phyloP scores from a whole-genome alignment of 1,140 invertebrate genomes.

The Tetragonula clypearis region DNA sequence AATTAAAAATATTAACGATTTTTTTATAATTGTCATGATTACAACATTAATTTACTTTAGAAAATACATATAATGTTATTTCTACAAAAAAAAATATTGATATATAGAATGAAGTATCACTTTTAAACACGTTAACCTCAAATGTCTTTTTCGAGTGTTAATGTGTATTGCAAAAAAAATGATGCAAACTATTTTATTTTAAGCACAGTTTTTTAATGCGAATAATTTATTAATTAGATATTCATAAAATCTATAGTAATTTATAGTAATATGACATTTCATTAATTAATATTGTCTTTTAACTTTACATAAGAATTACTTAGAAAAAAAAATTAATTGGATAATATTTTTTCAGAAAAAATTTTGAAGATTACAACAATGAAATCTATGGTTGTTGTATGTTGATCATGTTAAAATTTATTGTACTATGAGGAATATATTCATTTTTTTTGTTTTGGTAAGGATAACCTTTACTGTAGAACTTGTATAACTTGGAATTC shows the following conservation, averaged over 20 bases:
- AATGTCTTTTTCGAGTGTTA: neutral
- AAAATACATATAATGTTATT: neutral
- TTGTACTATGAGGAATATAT: constrained; percentile 60
- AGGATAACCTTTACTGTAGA: constrained; percentile 24
- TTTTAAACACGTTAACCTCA: neutral
- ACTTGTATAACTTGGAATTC: neutral
- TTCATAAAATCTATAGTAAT: neutral
- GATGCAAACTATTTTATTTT: neutral
- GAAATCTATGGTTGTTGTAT: neutral
- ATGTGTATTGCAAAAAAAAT: neutral
- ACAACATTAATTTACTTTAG: neutral
- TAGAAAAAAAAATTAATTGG: neutral
- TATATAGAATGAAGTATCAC: neutral
- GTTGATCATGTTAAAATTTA: constrained; percentile 28
- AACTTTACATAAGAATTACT: neutral
- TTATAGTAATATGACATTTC: neutral
- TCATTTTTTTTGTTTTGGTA: constrained; percentile 55
- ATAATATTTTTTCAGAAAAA: too few relatives aligned
- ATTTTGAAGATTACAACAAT: neutral
- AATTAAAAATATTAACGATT: neutral
- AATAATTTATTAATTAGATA: neutral
- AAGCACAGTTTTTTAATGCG: neutral
- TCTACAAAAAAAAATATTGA: neutral
- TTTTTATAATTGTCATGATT: neutral
- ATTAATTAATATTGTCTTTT: neutral